Evolutionary conservation across 1,140 invertebrate species (phyloP).

Genomic region (Liolophura sinensis): DNA sequence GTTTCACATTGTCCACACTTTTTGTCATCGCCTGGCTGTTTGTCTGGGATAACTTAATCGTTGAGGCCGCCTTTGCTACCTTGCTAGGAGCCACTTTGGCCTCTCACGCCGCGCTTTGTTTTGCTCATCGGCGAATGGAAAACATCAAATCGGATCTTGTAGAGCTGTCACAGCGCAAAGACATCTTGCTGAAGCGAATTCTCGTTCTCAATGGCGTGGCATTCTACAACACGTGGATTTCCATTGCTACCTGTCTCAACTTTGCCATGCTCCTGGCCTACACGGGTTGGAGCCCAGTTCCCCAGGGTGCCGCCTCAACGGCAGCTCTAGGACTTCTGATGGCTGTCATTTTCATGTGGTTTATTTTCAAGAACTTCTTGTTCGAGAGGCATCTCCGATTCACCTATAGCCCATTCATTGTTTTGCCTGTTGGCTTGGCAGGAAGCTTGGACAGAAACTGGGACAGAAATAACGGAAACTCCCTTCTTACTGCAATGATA

Average conservation of each 20-base stretch:
- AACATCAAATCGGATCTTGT: not conserved
- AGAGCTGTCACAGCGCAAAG: not conserved
- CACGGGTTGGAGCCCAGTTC: slow-evolving; percentile 5
- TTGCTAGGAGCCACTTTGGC: slow-evolving; percentile 11
- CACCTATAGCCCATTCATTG: slow-evolving; percentile 27
- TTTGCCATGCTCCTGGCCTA: slow-evolving; percentile 31
- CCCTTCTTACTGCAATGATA: slow-evolving; percentile 15
- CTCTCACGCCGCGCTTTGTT: slow-evolving; percentile 11
- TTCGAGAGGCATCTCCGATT: slow-evolving; percentile 33
- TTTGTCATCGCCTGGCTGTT: slow-evolving; percentile 36
- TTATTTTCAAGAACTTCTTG: slow-evolving; percentile 20
- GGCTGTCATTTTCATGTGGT: slow-evolving; percentile 15
- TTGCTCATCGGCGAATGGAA: slow-evolving; percentile 17
- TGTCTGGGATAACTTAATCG: slow-evolving; percentile 25
- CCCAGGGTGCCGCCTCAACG: slow-evolving; percentile 9
- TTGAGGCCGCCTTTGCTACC: slow-evolving; percentile 13
- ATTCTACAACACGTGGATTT: slow-evolving; percentile 37
- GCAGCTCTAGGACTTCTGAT: slow-evolving; percentile 19
- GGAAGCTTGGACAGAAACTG: slow-evolving; percentile 21
- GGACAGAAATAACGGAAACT: slow-evolving; percentile 14
- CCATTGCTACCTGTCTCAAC: slow-evolving; percentile 33
- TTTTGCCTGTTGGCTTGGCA: slow-evolving; percentile 25
- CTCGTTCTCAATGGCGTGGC: slow-evolving; percentile 41
- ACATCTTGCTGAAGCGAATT: slow-evolving; percentile 32
- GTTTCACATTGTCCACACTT: slow-evolving; percentile 17